Evolutionary conservation across 2,797 vertebrate species (phyloP), one percentile per base, ranked within the genome.

Genomic region (Chaunax sp.): DNA sequence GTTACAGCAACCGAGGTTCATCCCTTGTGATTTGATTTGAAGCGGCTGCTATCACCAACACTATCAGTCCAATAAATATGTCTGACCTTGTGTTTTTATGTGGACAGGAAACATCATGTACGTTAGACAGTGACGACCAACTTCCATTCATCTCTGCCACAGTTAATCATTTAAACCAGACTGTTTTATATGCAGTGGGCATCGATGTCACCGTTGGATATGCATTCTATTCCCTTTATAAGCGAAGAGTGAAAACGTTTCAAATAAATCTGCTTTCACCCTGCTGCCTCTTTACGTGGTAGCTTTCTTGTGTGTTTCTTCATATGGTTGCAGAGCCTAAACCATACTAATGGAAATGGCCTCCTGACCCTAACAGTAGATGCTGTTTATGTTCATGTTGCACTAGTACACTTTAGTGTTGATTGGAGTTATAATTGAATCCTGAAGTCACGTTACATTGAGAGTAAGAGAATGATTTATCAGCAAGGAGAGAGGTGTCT

Each of bases 11-110:
- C 50, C 6, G 19, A 51, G 41, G 67, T 49, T 47, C 23, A 43
- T 57, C 28, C 46, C 41, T 3, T 74, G 19, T 82, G 37, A 81
- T 76, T 69, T 53, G 66, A 77, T 77, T 74, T 57, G 52, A 64
- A 74, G 38, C 41, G 25, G 58, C 69, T 55, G 53, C 72, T 37
- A 35, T 64, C 47, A 46, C 14, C 9, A 51, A 20, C 43, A 14
- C 49, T 33, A 60, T 84, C 70, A 44, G 55, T 44, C 47, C 58
- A 55, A 53, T 66, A 64, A 72, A 72, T 57, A 47, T 10, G 41
- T 61, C 68, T 23, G 44, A 30, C 66, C 56, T 47, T 70, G 68
- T 64, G 44, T 57, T 64, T 73, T 81, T 81, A 67, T 82, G 68
- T 72, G 54, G n/a, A 4, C 57, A 78, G 81, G 78, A 81, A 71